Evolutionary conservation across 2,113 vertebrate genomes (phyloP), one percentile per base, ranked within the genome.

Genomic region (Rattus rattus): DNA sequence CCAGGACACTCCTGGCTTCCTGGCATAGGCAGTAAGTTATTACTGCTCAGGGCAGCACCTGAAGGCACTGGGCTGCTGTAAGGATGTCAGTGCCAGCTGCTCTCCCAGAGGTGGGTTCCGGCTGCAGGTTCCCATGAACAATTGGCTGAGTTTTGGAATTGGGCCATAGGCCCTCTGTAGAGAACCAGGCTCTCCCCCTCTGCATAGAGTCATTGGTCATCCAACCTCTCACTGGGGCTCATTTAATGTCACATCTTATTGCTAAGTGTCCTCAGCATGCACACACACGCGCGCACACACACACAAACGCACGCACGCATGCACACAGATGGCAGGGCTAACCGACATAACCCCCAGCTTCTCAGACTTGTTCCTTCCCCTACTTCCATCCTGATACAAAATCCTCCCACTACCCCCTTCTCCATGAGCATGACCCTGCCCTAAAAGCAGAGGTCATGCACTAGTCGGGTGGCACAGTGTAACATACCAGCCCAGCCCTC

Each of bases 141-240:
- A 36, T 52, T 39, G 61, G 70, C 92, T 63, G 3, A 65, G 9
- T 11, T 65, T 47, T 2, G 56, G 65, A 30, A 73, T 4, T 36
- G 30, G 36, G 75, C 2, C 0, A 7, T 4, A 6, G 33, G 36
- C 30, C 33, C 2, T 19, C 10, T 39, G n/a, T 17, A 9, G 52
- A 56, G 30, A 49, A 13, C 9, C 49, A 36, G 2, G 17, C 52
- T 61, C 17, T 14, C 7, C 17, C 69, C 33, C 13, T 30, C 52
- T 49, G 12, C 52, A 26, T 0, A 10, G 39, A 72, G 22, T 30
- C 12, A 26, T 36, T 36, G 8, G 30, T 8, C 4, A 8, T 20
- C 49, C 33, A 33, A 52, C 11, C 12, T 61, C 56, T n/a, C 30
- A 24, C 19, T 36, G 47, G 52, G 19, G 2, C 30, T 47, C 52